Base-by-base conservation (phyloP, 2,113 vertebrate species). In the Silurus meridionalis region DNA sequence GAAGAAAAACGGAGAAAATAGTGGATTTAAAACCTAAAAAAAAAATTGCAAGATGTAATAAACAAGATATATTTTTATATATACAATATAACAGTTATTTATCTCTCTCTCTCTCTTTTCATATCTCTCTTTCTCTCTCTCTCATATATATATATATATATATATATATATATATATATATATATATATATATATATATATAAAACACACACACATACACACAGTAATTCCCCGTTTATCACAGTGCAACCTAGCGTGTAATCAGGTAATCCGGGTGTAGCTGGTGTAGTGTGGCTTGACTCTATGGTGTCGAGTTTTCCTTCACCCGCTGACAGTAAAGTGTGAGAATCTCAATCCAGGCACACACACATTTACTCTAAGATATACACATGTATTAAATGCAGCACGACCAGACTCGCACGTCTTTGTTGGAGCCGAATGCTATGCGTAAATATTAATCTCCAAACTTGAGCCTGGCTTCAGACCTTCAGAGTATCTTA, bases 321-420 rank as follows among this genome's bases (percentile, higher is more conserved):
- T 78, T 77, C 55, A 82, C 53, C 69, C 74, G 15, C 78, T 80
- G 15, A 53, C 63, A 71, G n/a, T 25, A n/a, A 67, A 28, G 6
- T 66, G 61, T 72, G 5, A 46, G 84, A 52, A 88, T 74, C 69
- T 71, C 69, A 25, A 61, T 17, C 23, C 74, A 82, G 64, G 58
- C 61, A 78, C 53, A 75, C 46, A n/a, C 55, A 61, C 37, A 37
- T 37, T 17, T 66, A 5, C 83, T 50, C 19, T 78, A 83, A 83
- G 5, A 78, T 61, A 74, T 71, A 87, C 57, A 63, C 72, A 28
- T 5, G 58, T 11, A 64, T 15, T 61, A 8, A 75, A 2, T 21
- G 17, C 6, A 64, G 23, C 46, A 66, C 1, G 52, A 66, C 6
- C 48, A 82, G 13, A 21, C 50, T 67, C 7, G 23, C n/a, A 55